A percentile compares a stretch with the other conserved stretches of the same genome.
Evolutionary conservation across 2,888 invertebrate species (phyloP).

Genomic region (Ectemnius cavifrons): DNA sequence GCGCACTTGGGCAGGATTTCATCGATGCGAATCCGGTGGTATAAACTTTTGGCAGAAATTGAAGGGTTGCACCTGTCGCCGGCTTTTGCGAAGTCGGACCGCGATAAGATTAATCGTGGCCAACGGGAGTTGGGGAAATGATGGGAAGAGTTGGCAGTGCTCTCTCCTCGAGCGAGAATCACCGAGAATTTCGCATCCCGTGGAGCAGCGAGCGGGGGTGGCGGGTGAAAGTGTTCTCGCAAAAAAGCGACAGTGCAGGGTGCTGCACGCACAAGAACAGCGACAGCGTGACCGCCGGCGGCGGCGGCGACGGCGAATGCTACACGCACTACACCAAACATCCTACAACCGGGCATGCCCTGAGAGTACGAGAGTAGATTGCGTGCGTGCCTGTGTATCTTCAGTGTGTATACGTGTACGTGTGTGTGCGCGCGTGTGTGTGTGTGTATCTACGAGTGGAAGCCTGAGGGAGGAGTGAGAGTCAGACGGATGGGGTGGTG

Average conservation of each 20-base stretch:
- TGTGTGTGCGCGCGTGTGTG: constrained; percentile 34
- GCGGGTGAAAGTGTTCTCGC: background rate
- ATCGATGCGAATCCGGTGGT: background rate
- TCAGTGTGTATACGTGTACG: constrained; percentile 34
- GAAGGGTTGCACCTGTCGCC: background rate
- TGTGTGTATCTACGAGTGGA: constrained; percentile 25
- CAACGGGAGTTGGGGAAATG: too few species aligned
- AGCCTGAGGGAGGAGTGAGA: constrained; percentile 9
- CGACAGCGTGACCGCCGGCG: background rate
- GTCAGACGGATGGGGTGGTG: constrained; percentile 39
- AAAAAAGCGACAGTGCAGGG: background rate
- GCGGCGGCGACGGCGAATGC: constrained; percentile 8
- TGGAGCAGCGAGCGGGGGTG: too few species aligned
- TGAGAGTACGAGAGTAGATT: constrained; percentile 77
- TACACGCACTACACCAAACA: constrained; percentile 65
- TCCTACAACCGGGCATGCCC: constrained; percentile 78
- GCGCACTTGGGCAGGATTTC: background rate
- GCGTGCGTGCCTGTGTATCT: constrained; percentile 56
- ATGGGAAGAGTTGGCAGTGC: too few species aligned
- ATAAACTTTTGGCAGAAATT: background rate
- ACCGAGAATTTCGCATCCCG: too few species aligned
- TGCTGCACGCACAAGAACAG: background rate
- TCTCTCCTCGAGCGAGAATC: too few species aligned
- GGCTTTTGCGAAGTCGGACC: background rate
- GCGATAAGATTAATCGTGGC: background rate